phyloP scores from a whole-genome alignment of 2,797 vertebrate species.

The Enteromius afrohamiltoni region DNA sequence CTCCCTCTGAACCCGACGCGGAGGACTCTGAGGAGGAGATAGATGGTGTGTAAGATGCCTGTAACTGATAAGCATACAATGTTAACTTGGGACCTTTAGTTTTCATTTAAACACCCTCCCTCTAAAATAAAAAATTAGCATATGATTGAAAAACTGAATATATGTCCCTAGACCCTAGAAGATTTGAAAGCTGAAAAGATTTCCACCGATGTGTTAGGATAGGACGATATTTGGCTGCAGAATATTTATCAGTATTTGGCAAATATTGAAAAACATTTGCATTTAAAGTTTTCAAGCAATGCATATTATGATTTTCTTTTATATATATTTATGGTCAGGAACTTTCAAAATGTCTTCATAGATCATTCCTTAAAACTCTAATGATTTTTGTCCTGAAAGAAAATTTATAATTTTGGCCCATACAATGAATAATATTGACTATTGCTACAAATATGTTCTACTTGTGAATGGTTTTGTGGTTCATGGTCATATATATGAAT shows the following conservation, averaged over 20 bases:
- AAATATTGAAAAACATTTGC: too few species aligned
- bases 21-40: constrained; percentile 52
- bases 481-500: too few species aligned
- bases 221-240: not conserved
- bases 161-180: not conserved
- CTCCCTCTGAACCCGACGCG: constrained; percentile 53
- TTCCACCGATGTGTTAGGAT: not conserved
- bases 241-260: too few species aligned
- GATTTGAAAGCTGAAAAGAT: not conserved
- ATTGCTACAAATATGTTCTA: not conserved
- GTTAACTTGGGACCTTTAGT: not conserved
- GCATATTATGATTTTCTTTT: not conserved
- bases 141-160: not conserved
- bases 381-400: not conserved
- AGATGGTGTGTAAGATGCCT: constrained; percentile 32
- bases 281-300: not conserved
- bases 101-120: not conserved
- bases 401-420: not conserved
- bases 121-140: not conserved
- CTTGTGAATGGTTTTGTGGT: too few species aligned
- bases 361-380: not conserved
- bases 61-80: not conserved
- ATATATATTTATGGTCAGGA: not conserved
- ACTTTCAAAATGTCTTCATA: not conserved
- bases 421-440: not conserved